Conservation (phyloP, 2,888 invertebrate species). For the Dorcus parallelipipedus region DNA sequence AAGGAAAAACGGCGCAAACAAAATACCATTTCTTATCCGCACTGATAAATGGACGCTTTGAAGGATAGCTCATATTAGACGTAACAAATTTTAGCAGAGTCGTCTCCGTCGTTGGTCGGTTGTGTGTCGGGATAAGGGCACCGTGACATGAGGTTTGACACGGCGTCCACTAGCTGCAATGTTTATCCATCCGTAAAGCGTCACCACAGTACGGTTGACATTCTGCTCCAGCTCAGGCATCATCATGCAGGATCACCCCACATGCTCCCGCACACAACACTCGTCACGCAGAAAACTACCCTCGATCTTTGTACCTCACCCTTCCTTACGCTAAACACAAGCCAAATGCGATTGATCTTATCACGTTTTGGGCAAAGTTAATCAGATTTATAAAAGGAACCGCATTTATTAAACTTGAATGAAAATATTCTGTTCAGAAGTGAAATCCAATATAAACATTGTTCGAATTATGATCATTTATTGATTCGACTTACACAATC, state of each 20-base stretch:
- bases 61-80: background rate
- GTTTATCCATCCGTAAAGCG: constrained; percentile 35
- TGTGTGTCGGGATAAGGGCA: constrained; percentile 28
- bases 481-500: no score
- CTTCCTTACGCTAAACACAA: no score
- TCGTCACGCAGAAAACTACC: no score
- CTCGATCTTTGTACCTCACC: no score
- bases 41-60: constrained; percentile 1
- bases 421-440: no score
- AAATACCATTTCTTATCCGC: constrained; percentile 1
- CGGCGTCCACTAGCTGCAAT: constrained; percentile 39
- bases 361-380: no score
- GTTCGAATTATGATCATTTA: no score
- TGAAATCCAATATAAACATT: no score
- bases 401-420: no score
- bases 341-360: no score
- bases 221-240: constrained; percentile 24
- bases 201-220: constrained; percentile 38
- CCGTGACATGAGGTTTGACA: constrained; percentile 41
- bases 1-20: constrained; percentile 3
- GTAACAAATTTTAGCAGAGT: constrained; percentile 6
- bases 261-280: no score
- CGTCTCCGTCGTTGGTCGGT: constrained; percentile 9
- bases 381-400: no score
- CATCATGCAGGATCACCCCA: constrained; percentile 2